Evolutionary conservation across 2,888 invertebrate species (phyloP).

Genomic region (Myopa tessellatipennis): DNA sequence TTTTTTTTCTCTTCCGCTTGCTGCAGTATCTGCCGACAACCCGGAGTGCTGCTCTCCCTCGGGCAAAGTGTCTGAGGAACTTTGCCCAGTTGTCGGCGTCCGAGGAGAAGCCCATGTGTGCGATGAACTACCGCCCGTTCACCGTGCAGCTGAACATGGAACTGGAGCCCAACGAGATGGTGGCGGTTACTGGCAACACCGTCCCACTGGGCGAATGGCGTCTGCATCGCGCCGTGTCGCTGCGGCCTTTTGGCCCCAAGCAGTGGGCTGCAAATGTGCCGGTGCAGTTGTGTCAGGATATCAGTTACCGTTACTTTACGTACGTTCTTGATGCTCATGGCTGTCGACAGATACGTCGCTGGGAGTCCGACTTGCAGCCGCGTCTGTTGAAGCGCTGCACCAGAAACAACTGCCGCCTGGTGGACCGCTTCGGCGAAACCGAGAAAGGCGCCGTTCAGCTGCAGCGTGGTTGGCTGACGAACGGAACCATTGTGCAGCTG

Average conservation of each 20-base stretch:
- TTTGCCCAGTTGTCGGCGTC: conserved; percentile 13
- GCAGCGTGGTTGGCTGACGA: conserved; percentile 80
- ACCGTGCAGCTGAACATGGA: conserved; percentile 67
- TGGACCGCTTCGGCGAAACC: conserved; percentile 46
- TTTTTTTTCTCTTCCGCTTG: conserved; percentile 43
- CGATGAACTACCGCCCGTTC: conserved; percentile 54
- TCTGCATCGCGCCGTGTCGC: conserved; percentile 71
- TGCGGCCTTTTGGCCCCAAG: conserved; percentile 52
- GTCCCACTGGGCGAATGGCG: conserved; percentile 80
- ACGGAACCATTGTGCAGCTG: conserved; percentile 81
- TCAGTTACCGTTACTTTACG: conserved; percentile 62
- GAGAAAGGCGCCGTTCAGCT: background rate
- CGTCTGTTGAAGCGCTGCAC: conserved; percentile 49
- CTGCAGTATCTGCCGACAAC: conserved; percentile 52
- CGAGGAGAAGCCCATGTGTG: conserved; percentile 45
- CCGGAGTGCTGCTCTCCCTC: conserved; percentile 13
- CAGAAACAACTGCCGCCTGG: conserved; percentile 11
- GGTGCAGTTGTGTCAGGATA: conserved; percentile 72
- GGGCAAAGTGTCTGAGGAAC: conserved; percentile 6
- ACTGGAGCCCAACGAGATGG: conserved; percentile 73
- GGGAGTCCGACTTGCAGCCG: conserved; percentile 71
- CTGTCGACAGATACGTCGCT: conserved; percentile 63
- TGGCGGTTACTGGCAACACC: conserved; percentile 79
- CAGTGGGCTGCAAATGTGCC: conserved; percentile 75
- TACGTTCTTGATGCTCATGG: conserved; percentile 60